phyloP scores from a whole-genome alignment of 2,888 invertebrate genomes.

The Lasius fuliginosus region DNA sequence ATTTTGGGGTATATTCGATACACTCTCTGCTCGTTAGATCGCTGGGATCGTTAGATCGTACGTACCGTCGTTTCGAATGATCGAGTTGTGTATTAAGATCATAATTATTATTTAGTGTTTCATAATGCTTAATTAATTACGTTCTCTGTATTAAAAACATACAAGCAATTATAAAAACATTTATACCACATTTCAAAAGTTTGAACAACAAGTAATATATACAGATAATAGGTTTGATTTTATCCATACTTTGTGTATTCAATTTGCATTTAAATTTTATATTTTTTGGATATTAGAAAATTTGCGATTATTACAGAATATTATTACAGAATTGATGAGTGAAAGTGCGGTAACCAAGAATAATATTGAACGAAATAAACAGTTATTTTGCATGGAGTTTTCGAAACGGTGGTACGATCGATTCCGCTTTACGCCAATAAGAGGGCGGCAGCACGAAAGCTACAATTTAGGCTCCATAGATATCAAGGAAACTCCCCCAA shows the following conservation, averaged over 20 bases:
- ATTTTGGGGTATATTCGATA: background rate
- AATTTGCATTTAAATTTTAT: background rate
- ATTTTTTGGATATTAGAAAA: constrained; percentile 8
- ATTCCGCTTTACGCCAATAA: constrained; percentile 61
- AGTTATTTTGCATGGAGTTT: constrained; percentile 37
- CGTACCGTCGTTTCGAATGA: constrained; percentile 30
- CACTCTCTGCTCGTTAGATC: constrained; percentile 38
- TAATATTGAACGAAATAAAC: constrained; percentile 37
- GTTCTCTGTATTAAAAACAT: background rate
- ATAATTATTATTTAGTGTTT: background rate
- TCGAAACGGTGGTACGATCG: constrained; percentile 64
- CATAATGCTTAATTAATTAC: background rate
- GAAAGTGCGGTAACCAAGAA: background rate
- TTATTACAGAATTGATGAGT: background rate
- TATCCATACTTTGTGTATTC: background rate
- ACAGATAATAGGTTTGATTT: background rate
- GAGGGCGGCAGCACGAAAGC: constrained; percentile 72
- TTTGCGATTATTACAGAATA: background rate
- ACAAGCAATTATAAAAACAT: background rate
- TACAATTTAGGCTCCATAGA: constrained; percentile 71
- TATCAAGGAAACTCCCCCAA: constrained; percentile 56
- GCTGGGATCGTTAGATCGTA: constrained; percentile 19
- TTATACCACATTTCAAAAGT: background rate
- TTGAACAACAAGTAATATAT: background rate
- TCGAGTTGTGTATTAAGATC: background rate